Evolutionary conservation across 37 sponge, comb jelly and placozoan genomes (phyloP).

Genomic region (Halichondria panicea): DNA sequence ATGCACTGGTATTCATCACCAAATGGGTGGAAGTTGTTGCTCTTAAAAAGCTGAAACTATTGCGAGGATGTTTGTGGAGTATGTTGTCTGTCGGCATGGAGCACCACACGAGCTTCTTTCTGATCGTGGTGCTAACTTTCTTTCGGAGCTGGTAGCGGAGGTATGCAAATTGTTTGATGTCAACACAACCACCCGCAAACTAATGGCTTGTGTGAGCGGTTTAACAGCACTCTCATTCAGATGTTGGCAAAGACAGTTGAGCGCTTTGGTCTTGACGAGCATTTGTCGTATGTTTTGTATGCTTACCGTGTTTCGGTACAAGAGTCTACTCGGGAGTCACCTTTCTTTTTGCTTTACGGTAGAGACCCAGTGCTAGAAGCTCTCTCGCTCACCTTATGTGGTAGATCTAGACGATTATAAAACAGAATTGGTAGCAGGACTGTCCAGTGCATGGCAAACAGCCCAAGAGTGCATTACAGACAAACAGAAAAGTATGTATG

Average conservation of each 20-base stretch:
- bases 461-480: not conserved
- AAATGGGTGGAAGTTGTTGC: constrained; percentile 21
- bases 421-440: not conserved
- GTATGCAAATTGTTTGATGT: no score
- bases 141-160: no score
- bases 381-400: not conserved
- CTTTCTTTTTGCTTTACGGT: constrained; percentile 22
- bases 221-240: not conserved
- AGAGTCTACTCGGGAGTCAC: constrained; percentile 5
- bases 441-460: not conserved
- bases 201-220: constrained; percentile 1
- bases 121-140: constrained; percentile 12
- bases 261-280: not conserved
- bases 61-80: constrained; percentile 8
- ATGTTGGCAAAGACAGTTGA: constrained; percentile 5
- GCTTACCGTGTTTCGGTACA: constrained; percentile 11
- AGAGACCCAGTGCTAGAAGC: constrained; percentile 10
- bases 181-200: constrained; percentile 20
- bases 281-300: constrained; percentile 8
- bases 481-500: constrained; percentile 8
- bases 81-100: constrained; percentile 13
- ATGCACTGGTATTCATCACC: not conserved
- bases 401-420: constrained; percentile 33
- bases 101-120: constrained; percentile 1
- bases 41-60: not conserved